phyloP scores from a whole-genome alignment of 2,888 invertebrate genomes.

The Eurytoma adleriae region DNA sequence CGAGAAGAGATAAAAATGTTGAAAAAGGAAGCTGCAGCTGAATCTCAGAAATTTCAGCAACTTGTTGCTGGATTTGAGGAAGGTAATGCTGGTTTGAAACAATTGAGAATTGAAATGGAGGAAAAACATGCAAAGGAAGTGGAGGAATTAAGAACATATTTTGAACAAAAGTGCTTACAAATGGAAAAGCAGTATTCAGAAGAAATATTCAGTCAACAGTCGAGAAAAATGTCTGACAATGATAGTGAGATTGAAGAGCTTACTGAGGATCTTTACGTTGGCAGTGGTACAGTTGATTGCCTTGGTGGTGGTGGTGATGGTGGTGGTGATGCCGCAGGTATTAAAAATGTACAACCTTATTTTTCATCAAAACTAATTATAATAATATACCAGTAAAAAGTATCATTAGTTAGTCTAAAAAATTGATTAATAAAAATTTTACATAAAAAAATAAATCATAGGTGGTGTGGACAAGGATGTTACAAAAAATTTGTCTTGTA shows the following conservation, averaged over 20 bases:
- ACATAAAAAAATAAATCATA: background rate
- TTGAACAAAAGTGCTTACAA: conserved; percentile 88
- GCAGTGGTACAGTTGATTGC: conserved; percentile 60
- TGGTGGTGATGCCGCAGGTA: conserved; percentile 43
- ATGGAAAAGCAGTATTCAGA: conserved; percentile 88
- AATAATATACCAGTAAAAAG: background rate
- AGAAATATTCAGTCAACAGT: conserved; percentile 83
- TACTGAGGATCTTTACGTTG: conserved; percentile 74
- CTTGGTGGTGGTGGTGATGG: conserved; percentile 57
- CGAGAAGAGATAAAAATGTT: conserved; percentile 63
- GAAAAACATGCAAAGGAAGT: conserved; percentile 85
- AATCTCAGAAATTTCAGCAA: conserved; percentile 78
- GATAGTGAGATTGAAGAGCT: conserved; percentile 75
- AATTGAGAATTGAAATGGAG: conserved; percentile 79
- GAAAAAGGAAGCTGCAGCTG: conserved; percentile 62
- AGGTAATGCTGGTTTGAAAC: conserved; percentile 79
- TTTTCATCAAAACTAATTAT: too few relatives aligned
- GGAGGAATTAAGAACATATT: conserved; percentile 87
- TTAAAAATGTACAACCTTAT: too few relatives aligned
- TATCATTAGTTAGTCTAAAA: background rate
- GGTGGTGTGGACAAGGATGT: conserved; percentile 31
- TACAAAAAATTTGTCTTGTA: background rate
- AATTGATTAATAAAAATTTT: background rate
- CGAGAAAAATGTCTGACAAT: conserved; percentile 79
- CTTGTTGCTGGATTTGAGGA: conserved; percentile 79